Evolutionary conservation across 2,888 invertebrate genomes (phyloP).

Genomic region (Ashinkailepas kermadecensis): DNA sequence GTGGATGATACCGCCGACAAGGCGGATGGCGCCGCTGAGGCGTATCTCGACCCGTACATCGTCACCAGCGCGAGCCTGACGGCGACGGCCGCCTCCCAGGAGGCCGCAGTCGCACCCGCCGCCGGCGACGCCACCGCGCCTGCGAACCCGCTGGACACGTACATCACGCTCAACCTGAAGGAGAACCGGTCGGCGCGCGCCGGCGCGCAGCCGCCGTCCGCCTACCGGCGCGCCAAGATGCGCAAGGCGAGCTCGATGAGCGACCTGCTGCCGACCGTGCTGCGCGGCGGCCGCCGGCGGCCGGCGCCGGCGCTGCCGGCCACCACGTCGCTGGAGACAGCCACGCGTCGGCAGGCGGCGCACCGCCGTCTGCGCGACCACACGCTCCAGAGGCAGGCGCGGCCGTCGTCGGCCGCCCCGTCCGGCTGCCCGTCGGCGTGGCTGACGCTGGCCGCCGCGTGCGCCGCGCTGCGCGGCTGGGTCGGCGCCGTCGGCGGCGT

Average conservation of each 20-base stretch:
- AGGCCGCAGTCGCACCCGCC: too few relatives aligned
- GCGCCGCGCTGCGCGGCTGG: not conserved
- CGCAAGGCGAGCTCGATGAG: conserved; percentile 8
- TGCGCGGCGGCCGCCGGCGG: not conserved
- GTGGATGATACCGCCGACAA: not conserved
- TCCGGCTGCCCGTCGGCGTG: conserved; percentile 2
- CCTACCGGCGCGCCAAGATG: not conserved
- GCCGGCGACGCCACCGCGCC: not conserved
- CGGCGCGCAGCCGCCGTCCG: not conserved
- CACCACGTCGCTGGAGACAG: conserved; percentile 9
- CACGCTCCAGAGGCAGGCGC: not conserved
- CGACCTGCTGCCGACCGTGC: not conserved
- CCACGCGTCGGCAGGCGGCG: conserved; percentile 4
- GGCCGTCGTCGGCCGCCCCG: not conserved
- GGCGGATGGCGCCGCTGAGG: not conserved
- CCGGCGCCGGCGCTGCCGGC: not conserved
- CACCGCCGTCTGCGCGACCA: conserved; percentile 12
- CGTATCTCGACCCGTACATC: too few relatives aligned
- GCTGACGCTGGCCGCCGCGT: not conserved
- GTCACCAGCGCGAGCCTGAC: too few relatives aligned
- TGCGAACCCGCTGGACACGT: not conserved
- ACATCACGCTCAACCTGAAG: conserved; percentile 20
- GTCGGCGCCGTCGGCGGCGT: not conserved
- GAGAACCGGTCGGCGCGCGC: conserved; percentile 5
- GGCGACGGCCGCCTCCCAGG: too few relatives aligned